These are phyloP conservation scores for Anguilla megastoma DNA, from an alignment of 2,797 vertebrate species.

Conservation along the genomic window DNA sequence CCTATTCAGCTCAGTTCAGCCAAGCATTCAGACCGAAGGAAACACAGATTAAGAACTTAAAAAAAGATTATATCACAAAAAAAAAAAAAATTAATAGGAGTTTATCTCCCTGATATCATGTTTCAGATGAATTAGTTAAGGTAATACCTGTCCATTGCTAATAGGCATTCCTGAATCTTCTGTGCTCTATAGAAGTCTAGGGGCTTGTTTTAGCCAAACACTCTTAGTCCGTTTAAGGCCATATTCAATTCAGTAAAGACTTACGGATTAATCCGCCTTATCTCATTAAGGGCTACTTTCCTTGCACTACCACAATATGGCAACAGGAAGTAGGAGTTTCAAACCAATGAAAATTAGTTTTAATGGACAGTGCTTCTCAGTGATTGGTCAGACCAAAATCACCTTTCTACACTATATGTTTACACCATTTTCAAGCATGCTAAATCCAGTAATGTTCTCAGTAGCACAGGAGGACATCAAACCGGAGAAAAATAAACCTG, in stretches of 20 bases:
- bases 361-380: background rate
- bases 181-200: conserved; percentile 16
- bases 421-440: too few species aligned
- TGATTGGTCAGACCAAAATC: background rate
- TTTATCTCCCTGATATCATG: conserved; percentile 6
- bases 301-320: background rate
- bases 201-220: background rate
- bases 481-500: too few species aligned
- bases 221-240: background rate
- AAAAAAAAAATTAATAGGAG: background rate
- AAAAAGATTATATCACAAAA: conserved; percentile 18
- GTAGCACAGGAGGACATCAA: too few species aligned
- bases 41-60: background rate
- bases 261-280: background rate
- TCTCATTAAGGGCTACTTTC: background rate
- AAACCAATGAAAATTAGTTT: background rate
- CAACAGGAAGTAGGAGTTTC: background rate
- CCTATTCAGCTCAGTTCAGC: conserved; percentile 23
- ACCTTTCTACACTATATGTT: too few species aligned
- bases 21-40: conserved; percentile 2
- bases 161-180: background rate
- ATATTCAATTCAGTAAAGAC: background rate
- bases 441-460: too few species aligned
- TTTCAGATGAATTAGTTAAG: background rate
- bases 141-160: background rate